A percentile compares a stretch with the other conserved stretches of the same genome.
These are phyloP conservation scores for Ostrea denselamellosa DNA, from an alignment of 1,140 invertebrate genomes.

Conservation along the genomic window DNA sequence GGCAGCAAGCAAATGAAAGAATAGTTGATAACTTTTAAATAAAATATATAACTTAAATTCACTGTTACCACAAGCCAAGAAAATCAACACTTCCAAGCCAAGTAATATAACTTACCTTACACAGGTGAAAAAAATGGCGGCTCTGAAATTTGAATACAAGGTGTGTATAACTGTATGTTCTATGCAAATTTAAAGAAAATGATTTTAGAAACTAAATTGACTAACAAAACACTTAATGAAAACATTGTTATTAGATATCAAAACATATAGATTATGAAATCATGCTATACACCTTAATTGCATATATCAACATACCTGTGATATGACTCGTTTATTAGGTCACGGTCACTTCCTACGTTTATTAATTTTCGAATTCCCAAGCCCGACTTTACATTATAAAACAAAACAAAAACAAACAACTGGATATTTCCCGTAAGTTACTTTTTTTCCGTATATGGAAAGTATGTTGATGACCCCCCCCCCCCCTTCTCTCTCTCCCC, in stretches of 20 bases:
- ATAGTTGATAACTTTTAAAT: not conserved
- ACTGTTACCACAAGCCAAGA: not conserved
- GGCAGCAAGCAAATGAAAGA: not conserved
- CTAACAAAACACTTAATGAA: too few relatives aligned
- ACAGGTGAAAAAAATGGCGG: slow-evolving; percentile 32
- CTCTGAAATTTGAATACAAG: slow-evolving; percentile 7
- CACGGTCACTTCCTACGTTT: slow-evolving; percentile 31
- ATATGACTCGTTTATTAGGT: slow-evolving; percentile 25
- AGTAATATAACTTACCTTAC: not conserved
- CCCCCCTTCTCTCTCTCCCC: too few relatives aligned
- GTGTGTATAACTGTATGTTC: not conserved
- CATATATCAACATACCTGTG: slow-evolving; percentile 31
- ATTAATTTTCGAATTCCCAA: not conserved
- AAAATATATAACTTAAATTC: not conserved
- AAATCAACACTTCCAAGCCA: not conserved
- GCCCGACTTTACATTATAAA: not conserved
- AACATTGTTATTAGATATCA: too few relatives aligned
- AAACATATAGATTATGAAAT: not conserved
- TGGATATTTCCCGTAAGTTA: too few relatives aligned
- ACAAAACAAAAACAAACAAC: too few relatives aligned
- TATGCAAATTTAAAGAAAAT: too few relatives aligned
- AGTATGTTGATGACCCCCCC: too few relatives aligned
- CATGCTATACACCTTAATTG: not conserved
- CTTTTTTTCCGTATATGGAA: too few relatives aligned
- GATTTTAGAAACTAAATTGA: too few relatives aligned